Evolutionary conservation across 2,797 vertebrate species (phyloP).

Genomic region (Serranus cabrilla): DNA sequence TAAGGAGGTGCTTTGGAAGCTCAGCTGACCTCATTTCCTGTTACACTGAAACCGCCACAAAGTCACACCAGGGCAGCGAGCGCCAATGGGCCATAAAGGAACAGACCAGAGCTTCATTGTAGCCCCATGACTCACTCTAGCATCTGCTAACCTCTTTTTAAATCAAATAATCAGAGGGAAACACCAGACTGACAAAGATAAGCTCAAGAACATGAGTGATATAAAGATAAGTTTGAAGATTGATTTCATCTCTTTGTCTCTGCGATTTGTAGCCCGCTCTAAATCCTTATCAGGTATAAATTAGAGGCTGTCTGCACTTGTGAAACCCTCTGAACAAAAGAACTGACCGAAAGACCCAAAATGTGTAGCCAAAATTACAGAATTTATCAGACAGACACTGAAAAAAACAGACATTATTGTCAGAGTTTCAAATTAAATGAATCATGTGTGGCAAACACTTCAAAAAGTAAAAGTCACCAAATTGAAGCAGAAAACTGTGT

Average conservation of each 20-base stretch:
- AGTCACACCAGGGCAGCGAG: slow-evolving; percentile 54
- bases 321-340: not conserved
- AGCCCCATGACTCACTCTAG: slow-evolving; percentile 46
- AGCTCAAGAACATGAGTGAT: slow-evolving; percentile 14
- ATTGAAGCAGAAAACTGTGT: too few species aligned
- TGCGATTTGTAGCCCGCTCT: not conserved
- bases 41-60: slow-evolving; percentile 61
- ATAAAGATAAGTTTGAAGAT: not conserved
- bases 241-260: not conserved
- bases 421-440: too few species aligned
- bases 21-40: slow-evolving; percentile 80
- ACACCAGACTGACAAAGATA: slow-evolving; percentile 25
- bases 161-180: slow-evolving; percentile 29
- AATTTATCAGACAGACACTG: too few species aligned
- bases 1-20: slow-evolving; percentile 67
- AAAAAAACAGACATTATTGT: too few species aligned
- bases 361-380: too few species aligned
- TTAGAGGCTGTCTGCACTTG: not conserved
- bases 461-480: too few species aligned
- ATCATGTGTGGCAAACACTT: too few species aligned
- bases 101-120: slow-evolving; percentile 46
- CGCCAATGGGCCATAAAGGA: slow-evolving; percentile 42
- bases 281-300: not conserved
- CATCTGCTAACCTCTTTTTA: slow-evolving; percentile 21
- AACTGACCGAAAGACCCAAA: too few species aligned